Conservation (phyloP, 2,113 vertebrate genomes). For the Hippocampus barbouri region DNA sequence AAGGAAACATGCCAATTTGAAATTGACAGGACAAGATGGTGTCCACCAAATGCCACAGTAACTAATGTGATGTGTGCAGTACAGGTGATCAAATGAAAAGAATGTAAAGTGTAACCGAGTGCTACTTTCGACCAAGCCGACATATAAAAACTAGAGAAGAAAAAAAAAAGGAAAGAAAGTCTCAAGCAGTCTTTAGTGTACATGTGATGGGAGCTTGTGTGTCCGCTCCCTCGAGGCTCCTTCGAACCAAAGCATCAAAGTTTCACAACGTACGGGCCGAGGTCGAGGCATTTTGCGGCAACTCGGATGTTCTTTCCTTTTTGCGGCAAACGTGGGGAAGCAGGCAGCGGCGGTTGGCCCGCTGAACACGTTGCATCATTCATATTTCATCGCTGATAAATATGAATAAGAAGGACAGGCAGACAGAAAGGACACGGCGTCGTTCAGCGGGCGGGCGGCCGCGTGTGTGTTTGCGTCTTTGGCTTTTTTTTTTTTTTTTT, state of each 20-base stretch:
- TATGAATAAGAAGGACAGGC: conserved; percentile 52
- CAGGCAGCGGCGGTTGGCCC: conserved; percentile 1
- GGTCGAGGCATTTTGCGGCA: conserved; percentile 10
- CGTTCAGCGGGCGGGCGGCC: conserved; percentile 5
- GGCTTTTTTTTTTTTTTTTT: conserved; percentile 12
- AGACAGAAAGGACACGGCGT: conserved; percentile 22
- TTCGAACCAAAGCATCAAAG: conserved; percentile 49
- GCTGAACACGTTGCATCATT: conserved; percentile 42
- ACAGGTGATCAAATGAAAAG: neutral
- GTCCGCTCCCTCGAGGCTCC: conserved; percentile 16
- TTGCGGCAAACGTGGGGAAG: conserved; percentile 9
- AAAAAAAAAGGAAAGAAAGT: neutral
- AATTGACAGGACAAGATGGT: neutral
- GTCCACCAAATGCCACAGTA: no score
- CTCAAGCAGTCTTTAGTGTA: neutral
- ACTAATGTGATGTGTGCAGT: no score
- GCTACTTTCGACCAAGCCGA: neutral
- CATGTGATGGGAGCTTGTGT: conserved; percentile 21
- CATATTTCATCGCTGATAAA: conserved; percentile 52
- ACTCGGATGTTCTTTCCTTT: conserved; percentile 8
- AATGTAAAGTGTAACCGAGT: neutral
- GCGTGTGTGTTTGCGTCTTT: conserved; percentile 12
- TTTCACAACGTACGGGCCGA: conserved; percentile 42
- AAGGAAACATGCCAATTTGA: neutral
- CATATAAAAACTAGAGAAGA: neutral